Percentiles rank a stretch among this genome's conserved stretches.
Evolutionary conservation across 2,113 vertebrate genomes (phyloP).

Genomic region (Misgurnus mizolepis): DNA sequence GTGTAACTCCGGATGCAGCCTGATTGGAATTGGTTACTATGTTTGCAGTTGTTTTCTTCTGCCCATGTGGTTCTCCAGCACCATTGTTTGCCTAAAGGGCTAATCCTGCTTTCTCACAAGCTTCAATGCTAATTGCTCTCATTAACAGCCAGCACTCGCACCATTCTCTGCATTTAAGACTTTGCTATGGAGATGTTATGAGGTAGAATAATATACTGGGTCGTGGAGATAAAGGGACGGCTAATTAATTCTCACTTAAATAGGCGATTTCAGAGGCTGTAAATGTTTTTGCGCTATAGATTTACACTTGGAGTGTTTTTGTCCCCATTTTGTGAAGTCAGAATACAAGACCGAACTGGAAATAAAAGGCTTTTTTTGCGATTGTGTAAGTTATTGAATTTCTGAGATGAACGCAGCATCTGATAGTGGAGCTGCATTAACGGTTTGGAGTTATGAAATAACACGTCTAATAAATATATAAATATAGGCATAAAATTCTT

Average conservation of each 20-base stretch:
- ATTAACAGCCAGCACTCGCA: slow-evolving; percentile 69
- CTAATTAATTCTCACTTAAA: slow-evolving; percentile 76
- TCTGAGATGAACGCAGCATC: slow-evolving; percentile 70
- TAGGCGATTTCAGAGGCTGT: slow-evolving; percentile 65
- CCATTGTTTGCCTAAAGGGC: slow-evolving; percentile 11
- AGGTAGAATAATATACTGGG: slow-evolving; percentile 64
- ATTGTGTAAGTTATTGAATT: slow-evolving; percentile 74
- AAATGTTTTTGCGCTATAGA: slow-evolving; percentile 61
- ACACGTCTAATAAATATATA: slow-evolving; percentile 77
- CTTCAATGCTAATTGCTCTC: slow-evolving; percentile 71
- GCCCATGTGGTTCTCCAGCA: slow-evolving; percentile 6
- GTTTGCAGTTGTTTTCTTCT: slow-evolving; percentile 4
- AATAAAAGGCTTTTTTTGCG: slow-evolving; percentile 73
- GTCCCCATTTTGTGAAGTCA: slow-evolving; percentile 49
- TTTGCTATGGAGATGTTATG: slow-evolving; percentile 66
- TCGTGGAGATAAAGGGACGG: slow-evolving; percentile 64
- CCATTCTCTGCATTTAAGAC: slow-evolving; percentile 72
- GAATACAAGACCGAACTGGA: slow-evolving; percentile 54
- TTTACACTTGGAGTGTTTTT: slow-evolving; percentile 56
- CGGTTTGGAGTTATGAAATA: slow-evolving; percentile 68
- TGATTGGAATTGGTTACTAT: slow-evolving; percentile 15
- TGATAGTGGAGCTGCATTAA: slow-evolving; percentile 64
- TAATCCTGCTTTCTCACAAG: slow-evolving; percentile 42
- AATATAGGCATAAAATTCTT: slow-evolving; percentile 70
- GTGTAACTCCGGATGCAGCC: neutral